A percentile compares a stretch with the other conserved stretches of the same genome.
Evolutionary conservation across 2,797 vertebrate genomes (phyloP).

Genomic region (Antennarius maculatus): DNA sequence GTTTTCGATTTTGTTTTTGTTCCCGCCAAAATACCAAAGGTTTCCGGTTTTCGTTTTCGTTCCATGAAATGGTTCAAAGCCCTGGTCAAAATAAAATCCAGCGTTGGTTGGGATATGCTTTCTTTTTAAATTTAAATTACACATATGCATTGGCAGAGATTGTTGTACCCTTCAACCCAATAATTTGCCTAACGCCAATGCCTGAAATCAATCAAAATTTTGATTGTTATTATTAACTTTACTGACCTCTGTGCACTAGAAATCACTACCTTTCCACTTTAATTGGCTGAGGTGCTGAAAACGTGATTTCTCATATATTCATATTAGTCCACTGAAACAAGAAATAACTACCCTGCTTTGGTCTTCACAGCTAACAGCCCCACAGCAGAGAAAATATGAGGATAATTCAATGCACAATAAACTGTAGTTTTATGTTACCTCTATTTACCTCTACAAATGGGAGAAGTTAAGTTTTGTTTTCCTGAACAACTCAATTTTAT

Average conservation of each 20-base stretch:
- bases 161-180: not conserved
- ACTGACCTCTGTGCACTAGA: not conserved
- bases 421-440: constrained; percentile 21
- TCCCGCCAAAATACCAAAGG: no score
- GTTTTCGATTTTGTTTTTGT: no score
- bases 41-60: no score
- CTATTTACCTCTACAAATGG: constrained; percentile 18
- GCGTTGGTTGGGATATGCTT: no score
- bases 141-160: no score
- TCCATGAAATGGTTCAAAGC: no score
- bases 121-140: no score
- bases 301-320: not conserved
- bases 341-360: not conserved
- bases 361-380: constrained; percentile 8
- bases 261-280: constrained; percentile 1
- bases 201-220: not conserved
- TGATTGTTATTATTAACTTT: not conserved
- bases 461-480: constrained; percentile 11
- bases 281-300: constrained; percentile 1
- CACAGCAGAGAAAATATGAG: constrained; percentile 14
- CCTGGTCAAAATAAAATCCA: no score
- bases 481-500: constrained; percentile 8
- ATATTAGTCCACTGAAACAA: not conserved
- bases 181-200: not conserved
- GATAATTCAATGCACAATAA: constrained; percentile 17